Percentiles rank a stretch among this genome's conserved stretches.
Conservation (phyloP, 92 coral and sea anemone species). For the Palythoa heliodiscus region DNA sequence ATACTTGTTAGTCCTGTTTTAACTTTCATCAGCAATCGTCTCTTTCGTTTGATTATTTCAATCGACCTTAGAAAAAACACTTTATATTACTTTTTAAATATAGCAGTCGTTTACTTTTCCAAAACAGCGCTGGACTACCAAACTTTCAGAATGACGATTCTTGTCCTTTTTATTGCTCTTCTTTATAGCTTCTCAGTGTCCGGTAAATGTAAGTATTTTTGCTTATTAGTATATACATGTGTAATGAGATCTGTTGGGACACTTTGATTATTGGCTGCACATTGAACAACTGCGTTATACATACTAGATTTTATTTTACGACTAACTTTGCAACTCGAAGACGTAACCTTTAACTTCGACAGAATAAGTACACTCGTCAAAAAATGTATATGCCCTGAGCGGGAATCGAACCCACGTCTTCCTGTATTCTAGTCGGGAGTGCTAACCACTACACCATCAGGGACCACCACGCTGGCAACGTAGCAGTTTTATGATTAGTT, state of each 20-base stretch:
- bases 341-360: too few relatives aligned
- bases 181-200: neutral
- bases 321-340: too few relatives aligned
- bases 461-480: too few relatives aligned
- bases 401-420: too few relatives aligned
- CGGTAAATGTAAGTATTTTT: conserved; percentile 22
- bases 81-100: neutral
- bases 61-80: neutral
- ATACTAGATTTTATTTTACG: too few relatives aligned
- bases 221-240: too few relatives aligned
- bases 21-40: neutral
- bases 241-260: neutral
- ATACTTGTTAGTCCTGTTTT: neutral
- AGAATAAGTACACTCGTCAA: too few relatives aligned
- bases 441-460: too few relatives aligned
- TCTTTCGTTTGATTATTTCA: neutral
- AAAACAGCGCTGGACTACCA: neutral
- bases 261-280: neutral
- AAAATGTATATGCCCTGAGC: too few relatives aligned
- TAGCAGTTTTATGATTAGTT: too few relatives aligned
- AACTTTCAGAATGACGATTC: conserved; percentile 19
- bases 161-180: conserved; percentile 2
- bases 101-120: neutral
- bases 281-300: neutral
- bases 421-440: too few relatives aligned